Conservation (phyloP, 2,888 invertebrate species). For the Copidosoma aretas region DNA sequence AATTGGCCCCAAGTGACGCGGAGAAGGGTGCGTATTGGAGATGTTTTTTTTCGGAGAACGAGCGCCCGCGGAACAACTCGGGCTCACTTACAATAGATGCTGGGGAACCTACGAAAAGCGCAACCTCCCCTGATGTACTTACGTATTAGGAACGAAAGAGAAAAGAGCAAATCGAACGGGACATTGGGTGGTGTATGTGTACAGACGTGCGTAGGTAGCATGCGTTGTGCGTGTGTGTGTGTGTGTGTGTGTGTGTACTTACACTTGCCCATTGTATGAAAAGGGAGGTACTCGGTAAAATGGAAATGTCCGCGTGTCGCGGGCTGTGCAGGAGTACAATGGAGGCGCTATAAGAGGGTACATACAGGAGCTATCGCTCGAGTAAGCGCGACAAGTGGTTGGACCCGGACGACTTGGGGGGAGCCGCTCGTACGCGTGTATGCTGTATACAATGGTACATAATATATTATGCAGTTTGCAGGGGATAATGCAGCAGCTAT, state of each 20-base stretch:
- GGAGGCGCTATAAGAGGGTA: background rate
- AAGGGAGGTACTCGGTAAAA: background rate
- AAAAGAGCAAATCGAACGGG: background rate
- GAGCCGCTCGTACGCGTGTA: no score
- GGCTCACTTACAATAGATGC: no score
- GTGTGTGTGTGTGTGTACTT: no score
- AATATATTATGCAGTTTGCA: no score
- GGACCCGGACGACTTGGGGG: no score
- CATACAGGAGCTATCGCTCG: constrained; percentile 3
- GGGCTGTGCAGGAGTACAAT: background rate
- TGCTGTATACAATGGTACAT: no score
- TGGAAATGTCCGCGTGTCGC: constrained; percentile 7
- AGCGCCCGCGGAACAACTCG: background rate
- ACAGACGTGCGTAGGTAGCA: background rate
- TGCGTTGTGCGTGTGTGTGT: background rate
- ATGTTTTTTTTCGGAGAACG: background rate
- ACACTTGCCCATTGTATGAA: no score
- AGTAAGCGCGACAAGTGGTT: constrained; percentile 32
- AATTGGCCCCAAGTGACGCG: background rate
- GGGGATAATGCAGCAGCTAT: no score
- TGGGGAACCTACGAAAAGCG: background rate
- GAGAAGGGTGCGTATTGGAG: background rate
- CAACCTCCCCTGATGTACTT: background rate
- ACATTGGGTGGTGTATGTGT: background rate
- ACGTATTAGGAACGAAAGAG: background rate